Base-by-base conservation (phyloP, 2,113 vertebrate species). In the Argyrosomus japonicus region DNA sequence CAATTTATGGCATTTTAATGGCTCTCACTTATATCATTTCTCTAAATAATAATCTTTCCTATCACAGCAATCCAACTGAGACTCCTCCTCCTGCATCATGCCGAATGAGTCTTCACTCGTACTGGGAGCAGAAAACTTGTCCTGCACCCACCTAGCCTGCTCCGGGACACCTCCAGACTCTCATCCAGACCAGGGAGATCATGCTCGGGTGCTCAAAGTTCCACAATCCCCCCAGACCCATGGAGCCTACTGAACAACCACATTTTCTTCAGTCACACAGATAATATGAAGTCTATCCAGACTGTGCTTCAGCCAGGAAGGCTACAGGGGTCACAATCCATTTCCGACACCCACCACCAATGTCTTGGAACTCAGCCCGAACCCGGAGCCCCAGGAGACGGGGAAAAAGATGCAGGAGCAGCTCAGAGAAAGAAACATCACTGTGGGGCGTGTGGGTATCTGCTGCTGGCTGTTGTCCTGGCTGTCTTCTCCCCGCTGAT, bases 391-490 rank as follows among this genome's bases (percentile, higher is more conserved):
- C 27, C 43, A 11, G 53, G 45, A 29, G 54, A 48, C 3, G 13
- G 27, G n/a, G 72, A 36, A 2, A 21, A 25, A 21, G 63, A 7
- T 47, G 50, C 7, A 3, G 75, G 40, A 45, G 68, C 29, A 69
- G 48, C 25, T 32, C 21, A 57, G 60, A 65, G 15, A 14, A 53
- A 10, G 53, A 36, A 47, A 67, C 14, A 53, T 50, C 58, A 17
- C 54, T 51, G 63, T 54, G 54, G 53, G 2, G 15, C 56, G 2
- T 84, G 68, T 53, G 69, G 65, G 13, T 51, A 81, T 64, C 13
- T 85, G 68, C 11, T 72, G 21, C 50, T 86, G 47, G 57, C 67
- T 2, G 40, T 84, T 23, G 54, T 71, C 48, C 23, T 84, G 70
- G 57, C 36, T 53, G 27, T 82, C 19, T 77, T 73, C 58, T 85